A percentile compares a stretch with the other conserved stretches of the same genome.
These are phyloP conservation scores for Minunthozetes semirufus DNA, from an alignment of 2,888 invertebrate species.

Conservation along the genomic window DNA sequence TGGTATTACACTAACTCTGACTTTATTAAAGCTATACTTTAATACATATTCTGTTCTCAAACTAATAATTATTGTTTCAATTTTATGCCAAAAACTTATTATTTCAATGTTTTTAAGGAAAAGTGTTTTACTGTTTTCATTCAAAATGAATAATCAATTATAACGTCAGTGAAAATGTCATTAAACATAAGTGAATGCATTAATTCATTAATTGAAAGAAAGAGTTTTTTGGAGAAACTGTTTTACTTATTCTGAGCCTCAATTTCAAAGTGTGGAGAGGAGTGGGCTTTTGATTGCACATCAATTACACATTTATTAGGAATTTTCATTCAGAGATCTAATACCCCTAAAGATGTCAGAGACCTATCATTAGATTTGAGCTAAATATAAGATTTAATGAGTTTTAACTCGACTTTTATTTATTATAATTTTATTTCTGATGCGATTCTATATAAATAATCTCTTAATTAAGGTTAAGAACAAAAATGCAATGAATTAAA, in stretches of 20 bases:
- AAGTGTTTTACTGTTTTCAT: not conserved
- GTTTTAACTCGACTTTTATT: no score
- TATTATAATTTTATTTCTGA: no score
- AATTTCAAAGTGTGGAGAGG: not conserved
- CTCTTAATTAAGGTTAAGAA: no score
- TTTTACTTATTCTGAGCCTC: not conserved
- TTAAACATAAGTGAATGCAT: not conserved
- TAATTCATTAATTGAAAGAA: not conserved
- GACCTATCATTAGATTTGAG: no score
- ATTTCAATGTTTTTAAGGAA: not conserved
- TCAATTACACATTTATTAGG: no score
- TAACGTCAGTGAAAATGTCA: not conserved
- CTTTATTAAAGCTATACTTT: not conserved
- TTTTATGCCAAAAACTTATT: not conserved
- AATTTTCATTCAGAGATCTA: no score
- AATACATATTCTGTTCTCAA: not conserved
- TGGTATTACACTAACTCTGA: not conserved
- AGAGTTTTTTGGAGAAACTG: not conserved
- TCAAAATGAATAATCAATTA: conserved; percentile 1
- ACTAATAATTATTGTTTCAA: conserved; percentile 2
- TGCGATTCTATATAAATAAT: no score
- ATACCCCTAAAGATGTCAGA: no score
- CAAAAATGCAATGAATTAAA: no score
- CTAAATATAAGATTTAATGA: no score
- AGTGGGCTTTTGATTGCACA: no score